Base-by-base conservation (phyloP, 2,888 invertebrate genomes). In the Torymus texanus region DNA sequence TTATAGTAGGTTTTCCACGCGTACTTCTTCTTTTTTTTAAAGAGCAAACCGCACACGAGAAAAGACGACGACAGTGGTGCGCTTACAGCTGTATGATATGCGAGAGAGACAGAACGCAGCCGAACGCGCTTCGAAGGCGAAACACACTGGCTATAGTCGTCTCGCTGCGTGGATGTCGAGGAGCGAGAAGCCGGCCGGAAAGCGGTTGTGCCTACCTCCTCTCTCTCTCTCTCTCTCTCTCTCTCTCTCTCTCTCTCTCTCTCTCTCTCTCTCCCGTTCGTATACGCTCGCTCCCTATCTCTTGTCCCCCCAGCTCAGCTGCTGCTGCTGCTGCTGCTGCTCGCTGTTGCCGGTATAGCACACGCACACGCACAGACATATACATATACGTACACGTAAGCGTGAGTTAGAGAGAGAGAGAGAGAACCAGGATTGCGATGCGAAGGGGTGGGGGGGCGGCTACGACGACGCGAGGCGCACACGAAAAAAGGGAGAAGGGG, bases 161-260 rank as follows among this genome's bases (percentile, higher is more conserved):
- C 41, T 41, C 41, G 41, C 41, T 41, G 41, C 41, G 41, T 41
- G 41, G 41, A 41, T 41, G 16, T 29, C 50, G 66, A 53, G 66
- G 21, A 66, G 59, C 72, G 50, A 61, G 78, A 79, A 78, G 79
- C 77, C 81, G 67, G 79, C 78, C 79, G 82, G 78, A 83, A 84
- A 81, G 82, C 81, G 72, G 75, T 76, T 68, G 18, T 59, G 51
- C 79, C 80, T 82, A 81, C 82, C 83, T 83, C n/a, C 78, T 50
- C 80, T 68, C 77, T 53, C 75, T 16, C 74, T 77, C 72, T 58
- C 70, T 65, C 68, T 59, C 24, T 67, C 67, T 4, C 51, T 21
- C 55, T 29, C 55, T 73, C 63, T 41, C 62, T 29, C 21, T 58
- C 8, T 24, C 21, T 41, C 78, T 50, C 80, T 68, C 78, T 50